A percentile compares a stretch with the other conserved stretches of the same genome.
Evolutionary conservation across 2,113 vertebrate species (phyloP).

Genomic region (Malurus cyaneus): DNA sequence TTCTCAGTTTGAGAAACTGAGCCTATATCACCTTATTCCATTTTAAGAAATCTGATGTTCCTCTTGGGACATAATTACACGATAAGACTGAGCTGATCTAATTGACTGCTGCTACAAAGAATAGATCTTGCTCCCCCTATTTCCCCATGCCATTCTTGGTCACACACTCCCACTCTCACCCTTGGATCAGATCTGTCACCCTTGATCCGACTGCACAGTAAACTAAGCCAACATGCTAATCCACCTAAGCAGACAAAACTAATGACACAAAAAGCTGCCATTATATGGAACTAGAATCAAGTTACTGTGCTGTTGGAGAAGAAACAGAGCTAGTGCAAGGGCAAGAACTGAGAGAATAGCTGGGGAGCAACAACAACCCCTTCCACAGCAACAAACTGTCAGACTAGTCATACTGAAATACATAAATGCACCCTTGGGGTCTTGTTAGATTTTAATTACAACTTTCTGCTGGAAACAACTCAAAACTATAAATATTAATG

Average conservation of each 20-base stretch:
- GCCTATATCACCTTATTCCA: not conserved
- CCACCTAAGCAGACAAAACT: not conserved
- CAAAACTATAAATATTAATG: slow-evolving; percentile 15
- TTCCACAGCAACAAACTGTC: not conserved
- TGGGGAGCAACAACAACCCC: not conserved
- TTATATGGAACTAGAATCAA: not conserved
- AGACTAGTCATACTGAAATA: not conserved
- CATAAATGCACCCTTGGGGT: not conserved
- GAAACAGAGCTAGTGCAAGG: not conserved
- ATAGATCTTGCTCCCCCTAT: not conserved
- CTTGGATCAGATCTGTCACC: not conserved
- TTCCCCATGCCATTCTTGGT: not conserved
- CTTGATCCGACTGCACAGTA: not conserved
- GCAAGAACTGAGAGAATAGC: not conserved
- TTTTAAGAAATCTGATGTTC: not conserved
- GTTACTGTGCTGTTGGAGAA: not conserved
- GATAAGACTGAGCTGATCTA: not conserved
- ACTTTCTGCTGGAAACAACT: slow-evolving; percentile 6
- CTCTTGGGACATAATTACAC: not conserved
- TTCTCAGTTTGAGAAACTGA: not conserved
- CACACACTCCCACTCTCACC: not conserved
- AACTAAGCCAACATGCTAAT: not conserved
- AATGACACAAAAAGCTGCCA: not conserved
- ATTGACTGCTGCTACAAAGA: not conserved
- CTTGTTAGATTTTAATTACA: slow-evolving; percentile 11